phyloP scores from a whole-genome alignment of 2,113 vertebrate species.

The Corythoichthys intestinalis region DNA sequence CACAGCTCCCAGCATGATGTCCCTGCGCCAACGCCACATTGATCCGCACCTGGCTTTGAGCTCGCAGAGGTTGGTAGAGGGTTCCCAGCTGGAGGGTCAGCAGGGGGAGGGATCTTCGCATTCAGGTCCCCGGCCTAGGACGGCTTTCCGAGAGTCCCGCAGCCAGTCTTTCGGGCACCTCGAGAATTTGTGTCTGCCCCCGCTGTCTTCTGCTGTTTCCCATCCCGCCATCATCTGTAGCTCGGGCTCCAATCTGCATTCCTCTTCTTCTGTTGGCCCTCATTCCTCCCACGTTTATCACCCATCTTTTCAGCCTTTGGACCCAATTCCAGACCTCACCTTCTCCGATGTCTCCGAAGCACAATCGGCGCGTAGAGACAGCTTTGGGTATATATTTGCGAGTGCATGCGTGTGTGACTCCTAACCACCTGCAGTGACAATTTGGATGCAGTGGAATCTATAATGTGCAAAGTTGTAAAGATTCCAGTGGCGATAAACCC shows the following conservation, averaged over 20 bases:
- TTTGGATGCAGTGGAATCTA: background rate
- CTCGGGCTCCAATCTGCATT: constrained; percentile 59
- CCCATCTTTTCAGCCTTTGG: constrained; percentile 89
- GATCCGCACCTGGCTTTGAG: constrained; percentile 85
- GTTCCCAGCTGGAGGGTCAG: constrained; percentile 72
- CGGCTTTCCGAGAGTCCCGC: constrained; percentile 77
- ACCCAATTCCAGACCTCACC: constrained; percentile 83
- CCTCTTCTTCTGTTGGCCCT: constrained; percentile 45
- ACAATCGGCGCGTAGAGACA: constrained; percentile 71
- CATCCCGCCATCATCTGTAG: constrained; percentile 69
- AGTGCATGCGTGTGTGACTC: constrained; percentile 54
- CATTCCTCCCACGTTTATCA: constrained; percentile 80
- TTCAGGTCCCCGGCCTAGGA: constrained; percentile 69
- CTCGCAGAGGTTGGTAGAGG: constrained; percentile 99
- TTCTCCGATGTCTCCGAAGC: constrained; percentile 80
- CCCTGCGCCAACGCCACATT: constrained; percentile 88
- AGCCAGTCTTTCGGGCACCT: constrained; percentile 84
- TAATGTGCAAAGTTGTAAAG: background rate
- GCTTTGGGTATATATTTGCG: constrained; percentile 81
- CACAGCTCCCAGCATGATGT: constrained; percentile 88
- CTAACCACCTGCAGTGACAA: constrained; percentile 10
- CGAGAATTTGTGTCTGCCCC: constrained; percentile 75
- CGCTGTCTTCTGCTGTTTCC: constrained; percentile 70
- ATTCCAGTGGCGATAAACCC: background rate
- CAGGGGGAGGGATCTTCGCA: constrained; percentile 68